Conservation (phyloP, 2,113 vertebrate genomes). For the Corynorhinus townsendii region DNA sequence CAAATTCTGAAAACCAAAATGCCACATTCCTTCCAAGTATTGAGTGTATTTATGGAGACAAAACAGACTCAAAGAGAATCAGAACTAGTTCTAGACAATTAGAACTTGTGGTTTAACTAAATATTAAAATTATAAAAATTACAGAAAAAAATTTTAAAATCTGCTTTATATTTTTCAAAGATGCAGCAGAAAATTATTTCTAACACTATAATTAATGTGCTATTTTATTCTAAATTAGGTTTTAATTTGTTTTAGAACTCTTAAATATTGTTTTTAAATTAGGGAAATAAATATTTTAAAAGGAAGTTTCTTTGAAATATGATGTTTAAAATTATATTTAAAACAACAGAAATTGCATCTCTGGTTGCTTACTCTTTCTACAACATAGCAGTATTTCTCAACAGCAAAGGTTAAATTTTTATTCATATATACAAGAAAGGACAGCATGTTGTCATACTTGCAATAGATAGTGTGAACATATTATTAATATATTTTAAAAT, state of each 20-base stretch:
- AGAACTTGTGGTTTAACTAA: not conserved
- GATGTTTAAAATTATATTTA: not conserved
- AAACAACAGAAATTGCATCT: not conserved
- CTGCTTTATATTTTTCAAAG: constrained; percentile 11
- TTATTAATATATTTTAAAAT: not conserved
- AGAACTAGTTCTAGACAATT: not conserved
- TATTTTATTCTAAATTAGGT: not conserved
- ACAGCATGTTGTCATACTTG: not conserved
- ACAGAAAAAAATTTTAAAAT: not conserved
- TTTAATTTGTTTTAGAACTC: not conserved
- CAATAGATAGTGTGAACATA: not conserved
- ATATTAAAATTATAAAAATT: not conserved
- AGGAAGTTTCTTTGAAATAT: not conserved
- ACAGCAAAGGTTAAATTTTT: not conserved
- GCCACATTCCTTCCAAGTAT: not conserved
- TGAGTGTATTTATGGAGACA: not conserved
- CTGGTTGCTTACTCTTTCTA: not conserved
- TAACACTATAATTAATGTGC: not conserved
- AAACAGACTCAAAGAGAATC: not conserved
- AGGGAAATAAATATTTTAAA: not conserved
- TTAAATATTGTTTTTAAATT: not conserved
- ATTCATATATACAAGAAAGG: not conserved
- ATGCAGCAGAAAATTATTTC: not conserved
- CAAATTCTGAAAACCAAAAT: not conserved
- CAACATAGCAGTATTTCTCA: not conserved